These are phyloP conservation scores for Pluvialis apricaria DNA, from an alignment of 2,113 vertebrate species.

Conservation along the genomic window DNA sequence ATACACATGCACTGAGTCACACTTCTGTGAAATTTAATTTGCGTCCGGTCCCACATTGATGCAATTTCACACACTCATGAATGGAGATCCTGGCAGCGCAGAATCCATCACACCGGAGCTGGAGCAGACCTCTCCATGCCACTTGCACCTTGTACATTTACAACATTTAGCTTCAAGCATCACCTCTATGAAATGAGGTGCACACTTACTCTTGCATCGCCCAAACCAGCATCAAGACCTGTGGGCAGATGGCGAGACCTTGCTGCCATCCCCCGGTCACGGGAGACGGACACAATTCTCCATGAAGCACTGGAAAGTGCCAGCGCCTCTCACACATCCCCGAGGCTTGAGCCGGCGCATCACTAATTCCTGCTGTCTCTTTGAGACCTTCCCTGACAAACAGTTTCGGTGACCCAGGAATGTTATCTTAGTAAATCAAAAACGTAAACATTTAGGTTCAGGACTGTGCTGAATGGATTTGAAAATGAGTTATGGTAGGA, in stretches of 20 bases:
- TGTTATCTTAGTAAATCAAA: constrained; percentile 72
- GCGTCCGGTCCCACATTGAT: neutral
- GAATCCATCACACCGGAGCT: neutral
- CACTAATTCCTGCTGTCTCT: neutral
- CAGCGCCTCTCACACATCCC: neutral
- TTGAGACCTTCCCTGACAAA: constrained; percentile 51
- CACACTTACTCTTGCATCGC: fast-evolving
- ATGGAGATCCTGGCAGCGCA: neutral
- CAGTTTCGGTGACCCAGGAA: constrained; percentile 46
- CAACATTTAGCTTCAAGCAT: fast-evolving
- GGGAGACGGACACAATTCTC: fast-evolving
- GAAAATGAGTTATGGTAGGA: constrained; percentile 66
- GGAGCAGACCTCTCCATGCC: fast-evolving
- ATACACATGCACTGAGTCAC: neutral
- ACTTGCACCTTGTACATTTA: fast-evolving
- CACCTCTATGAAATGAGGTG: fast-evolving
- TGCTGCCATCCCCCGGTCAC: fast-evolving
- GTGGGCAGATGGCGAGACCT: neutral
- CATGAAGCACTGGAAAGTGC: neutral
- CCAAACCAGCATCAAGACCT: neutral
- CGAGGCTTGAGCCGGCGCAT: neutral
- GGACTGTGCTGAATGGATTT: constrained; percentile 53
- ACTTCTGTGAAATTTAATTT: neutral
- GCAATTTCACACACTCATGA: neutral
- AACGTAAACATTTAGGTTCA: constrained; percentile 71